Percentiles rank a stretch among this genome's conserved stretches.
These are phyloP conservation scores for Nemapogon koenigi DNA, from an alignment of 2,888 invertebrate species.

Conservation along the genomic window DNA sequence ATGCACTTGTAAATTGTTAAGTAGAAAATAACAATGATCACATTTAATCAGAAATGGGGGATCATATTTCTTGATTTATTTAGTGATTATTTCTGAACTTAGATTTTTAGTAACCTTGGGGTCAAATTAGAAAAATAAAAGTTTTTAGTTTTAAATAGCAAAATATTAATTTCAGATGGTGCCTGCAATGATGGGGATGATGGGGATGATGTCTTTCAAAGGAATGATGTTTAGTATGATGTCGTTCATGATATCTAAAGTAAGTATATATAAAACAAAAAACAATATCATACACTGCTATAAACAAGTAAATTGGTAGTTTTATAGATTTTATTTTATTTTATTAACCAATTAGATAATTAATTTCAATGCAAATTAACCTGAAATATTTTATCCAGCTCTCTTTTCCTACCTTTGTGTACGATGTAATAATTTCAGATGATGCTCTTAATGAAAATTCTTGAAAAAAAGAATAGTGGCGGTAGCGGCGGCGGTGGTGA, in stretches of 20 bases:
- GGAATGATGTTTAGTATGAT: slow-evolving; percentile 69
- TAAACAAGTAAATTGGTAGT: too few species aligned
- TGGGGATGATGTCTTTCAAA: slow-evolving; percentile 67
- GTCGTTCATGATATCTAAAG: slow-evolving; percentile 67
- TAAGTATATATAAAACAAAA: too few species aligned
- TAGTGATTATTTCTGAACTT: too few species aligned
- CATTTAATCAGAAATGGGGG: too few species aligned
- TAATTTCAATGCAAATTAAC: slow-evolving; percentile 6
- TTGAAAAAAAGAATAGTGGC: slow-evolving; percentile 44
- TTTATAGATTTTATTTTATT: too few species aligned
- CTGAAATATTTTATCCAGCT: not conserved
- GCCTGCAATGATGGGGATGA: slow-evolving; percentile 63
- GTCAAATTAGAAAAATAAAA: too few species aligned
- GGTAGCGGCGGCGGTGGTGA: slow-evolving; percentile 26
- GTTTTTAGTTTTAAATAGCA: not conserved
- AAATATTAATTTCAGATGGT: slow-evolving; percentile 37
- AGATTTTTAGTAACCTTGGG: too few species aligned
- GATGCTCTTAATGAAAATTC: slow-evolving; percentile 49
- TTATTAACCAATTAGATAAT: not conserved
- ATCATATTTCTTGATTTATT: too few species aligned
- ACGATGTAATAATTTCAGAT: slow-evolving; percentile 26
- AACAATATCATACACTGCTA: too few species aligned
- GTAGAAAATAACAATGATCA: too few species aligned
- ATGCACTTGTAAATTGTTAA: too few species aligned
- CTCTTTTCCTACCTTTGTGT: not conserved